These are phyloP conservation scores for Caenorhabditis macrosperma DNA, from an alignment of 2,888 invertebrate species.

Conservation along the genomic window DNA sequence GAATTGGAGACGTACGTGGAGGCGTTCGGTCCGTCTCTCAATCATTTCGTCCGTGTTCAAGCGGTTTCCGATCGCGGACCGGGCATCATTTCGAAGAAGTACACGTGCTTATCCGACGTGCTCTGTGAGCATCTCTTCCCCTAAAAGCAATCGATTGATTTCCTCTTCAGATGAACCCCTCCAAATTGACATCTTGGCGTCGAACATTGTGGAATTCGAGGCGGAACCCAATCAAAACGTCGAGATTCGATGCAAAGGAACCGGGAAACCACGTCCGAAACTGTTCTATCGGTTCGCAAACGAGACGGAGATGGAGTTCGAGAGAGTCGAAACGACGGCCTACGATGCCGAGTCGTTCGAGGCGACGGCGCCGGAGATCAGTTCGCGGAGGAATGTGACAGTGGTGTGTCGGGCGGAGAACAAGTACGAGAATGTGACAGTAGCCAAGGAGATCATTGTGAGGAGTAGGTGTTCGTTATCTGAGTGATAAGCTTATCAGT, in stretches of 20 bases:
- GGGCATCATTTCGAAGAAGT: slow-evolving; percentile 62
- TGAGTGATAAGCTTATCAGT: background rate
- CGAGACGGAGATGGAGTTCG: slow-evolving; percentile 32
- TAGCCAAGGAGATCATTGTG: slow-evolving; percentile 39
- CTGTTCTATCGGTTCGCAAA: slow-evolving; percentile 57
- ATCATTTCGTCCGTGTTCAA: slow-evolving; percentile 60
- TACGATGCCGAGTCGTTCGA: slow-evolving; percentile 31
- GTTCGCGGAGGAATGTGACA: slow-evolving; percentile 49
- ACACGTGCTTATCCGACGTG: slow-evolving; percentile 52
- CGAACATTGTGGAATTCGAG: slow-evolving; percentile 49
- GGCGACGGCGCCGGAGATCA: slow-evolving; percentile 43
- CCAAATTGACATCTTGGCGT: slow-evolving; percentile 37
- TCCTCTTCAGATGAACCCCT: slow-evolving; percentile 57
- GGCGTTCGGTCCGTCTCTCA: slow-evolving; percentile 16
- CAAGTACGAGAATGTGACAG: slow-evolving; percentile 59
- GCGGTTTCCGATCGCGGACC: slow-evolving; percentile 63
- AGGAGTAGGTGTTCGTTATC: slow-evolving; percentile 60
- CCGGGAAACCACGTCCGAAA: slow-evolving; percentile 58
- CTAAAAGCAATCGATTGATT: background rate
- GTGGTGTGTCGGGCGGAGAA: slow-evolving; percentile 60
- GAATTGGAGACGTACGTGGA: slow-evolving; percentile 45
- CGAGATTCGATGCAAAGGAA: slow-evolving; percentile 58
- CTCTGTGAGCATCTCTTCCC: slow-evolving; percentile 41
- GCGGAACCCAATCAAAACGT: slow-evolving; percentile 62
- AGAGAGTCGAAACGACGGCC: slow-evolving; percentile 28